These are phyloP conservation scores for Andrena marginata DNA, from an alignment of 2,888 invertebrate genomes.

Conservation along the genomic window DNA sequence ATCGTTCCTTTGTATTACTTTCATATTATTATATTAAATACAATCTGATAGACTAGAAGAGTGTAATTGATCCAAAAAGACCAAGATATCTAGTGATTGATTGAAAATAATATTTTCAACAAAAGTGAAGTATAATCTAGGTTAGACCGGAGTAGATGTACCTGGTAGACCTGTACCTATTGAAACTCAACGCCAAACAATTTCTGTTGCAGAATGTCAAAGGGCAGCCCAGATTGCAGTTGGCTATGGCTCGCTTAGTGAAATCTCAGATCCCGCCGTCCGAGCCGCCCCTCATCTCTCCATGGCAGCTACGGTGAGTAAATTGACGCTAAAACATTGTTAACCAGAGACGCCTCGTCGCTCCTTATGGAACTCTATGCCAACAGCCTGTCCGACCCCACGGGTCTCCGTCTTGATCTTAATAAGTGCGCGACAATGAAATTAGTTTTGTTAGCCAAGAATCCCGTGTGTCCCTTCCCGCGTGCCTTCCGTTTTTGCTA, in stretches of 20 bases:
- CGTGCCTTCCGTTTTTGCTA: conserved; percentile 17
- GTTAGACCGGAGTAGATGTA: too few relatives aligned
- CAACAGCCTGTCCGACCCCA: conserved; percentile 33
- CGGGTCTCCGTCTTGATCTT: conserved; percentile 38
- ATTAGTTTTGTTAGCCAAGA: conserved; percentile 56
- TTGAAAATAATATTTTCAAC: too few relatives aligned
- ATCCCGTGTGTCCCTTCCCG: conserved; percentile 30
- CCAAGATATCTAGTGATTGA: too few relatives aligned
- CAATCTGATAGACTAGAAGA: too few relatives aligned
- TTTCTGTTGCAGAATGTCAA: conserved; percentile 66
- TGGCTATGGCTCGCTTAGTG: conserved; percentile 75
- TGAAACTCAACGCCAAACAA: not conserved
- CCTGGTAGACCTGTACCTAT: too few relatives aligned
- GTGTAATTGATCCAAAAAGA: too few relatives aligned
- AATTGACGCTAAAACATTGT: conserved; percentile 49
- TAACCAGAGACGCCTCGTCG: conserved; percentile 40
- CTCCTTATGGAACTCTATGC: conserved; percentile 43
- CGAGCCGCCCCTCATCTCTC: conserved; percentile 70
- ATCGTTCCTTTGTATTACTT: too few relatives aligned
- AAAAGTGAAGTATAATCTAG: too few relatives aligned
- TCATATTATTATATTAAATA: too few relatives aligned
- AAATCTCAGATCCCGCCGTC: conserved; percentile 67
- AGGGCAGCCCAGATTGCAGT: conserved; percentile 59
- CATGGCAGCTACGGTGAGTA: conserved; percentile 80
- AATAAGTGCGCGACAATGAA: conserved; percentile 51